Evolutionary conservation across 2,113 vertebrate genomes (phyloP).

Genomic region (Haplochromis burtoni): DNA sequence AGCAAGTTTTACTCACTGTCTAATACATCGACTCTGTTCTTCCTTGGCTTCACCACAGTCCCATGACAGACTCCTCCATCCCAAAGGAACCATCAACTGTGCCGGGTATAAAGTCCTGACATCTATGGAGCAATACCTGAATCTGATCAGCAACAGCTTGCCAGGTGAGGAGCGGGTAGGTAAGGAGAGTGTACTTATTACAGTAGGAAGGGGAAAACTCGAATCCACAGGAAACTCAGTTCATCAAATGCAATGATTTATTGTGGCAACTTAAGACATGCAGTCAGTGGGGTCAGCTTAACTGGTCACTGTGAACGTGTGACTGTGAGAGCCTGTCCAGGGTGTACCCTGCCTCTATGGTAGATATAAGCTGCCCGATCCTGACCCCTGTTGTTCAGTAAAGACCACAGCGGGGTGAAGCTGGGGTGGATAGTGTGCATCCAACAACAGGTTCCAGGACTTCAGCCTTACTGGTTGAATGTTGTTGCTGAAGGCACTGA

Average conservation of each 20-base stretch:
- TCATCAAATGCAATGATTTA: neutral
- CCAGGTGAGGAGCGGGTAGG: slow-evolving; percentile 82
- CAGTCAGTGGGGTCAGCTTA: neutral
- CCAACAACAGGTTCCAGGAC: rapidly evolving
- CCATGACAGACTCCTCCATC: slow-evolving; percentile 76
- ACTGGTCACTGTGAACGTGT: neutral
- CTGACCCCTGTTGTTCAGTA: neutral
- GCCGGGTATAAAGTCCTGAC: slow-evolving; percentile 88
- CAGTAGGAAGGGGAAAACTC: neutral
- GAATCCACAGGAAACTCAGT: neutral
- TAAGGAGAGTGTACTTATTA: neutral
- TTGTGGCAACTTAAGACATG: neutral
- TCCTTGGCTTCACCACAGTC: slow-evolving; percentile 62
- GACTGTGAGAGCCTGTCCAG: neutral
- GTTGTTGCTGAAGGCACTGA: neutral
- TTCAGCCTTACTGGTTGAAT: neutral
- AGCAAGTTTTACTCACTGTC: neutral
- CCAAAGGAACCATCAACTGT: slow-evolving; percentile 80
- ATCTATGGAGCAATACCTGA: slow-evolving; percentile 84
- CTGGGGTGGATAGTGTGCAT: neutral
- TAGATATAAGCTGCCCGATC: rapidly evolving
- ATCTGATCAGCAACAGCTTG: slow-evolving; percentile 78
- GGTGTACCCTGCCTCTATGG: rapidly evolving
- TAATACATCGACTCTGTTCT: neutral
- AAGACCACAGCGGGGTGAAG: rapidly evolving